These are phyloP conservation scores for Coenonympha arcania DNA, from an alignment of 2,888 invertebrate genomes.

Conservation along the genomic window DNA sequence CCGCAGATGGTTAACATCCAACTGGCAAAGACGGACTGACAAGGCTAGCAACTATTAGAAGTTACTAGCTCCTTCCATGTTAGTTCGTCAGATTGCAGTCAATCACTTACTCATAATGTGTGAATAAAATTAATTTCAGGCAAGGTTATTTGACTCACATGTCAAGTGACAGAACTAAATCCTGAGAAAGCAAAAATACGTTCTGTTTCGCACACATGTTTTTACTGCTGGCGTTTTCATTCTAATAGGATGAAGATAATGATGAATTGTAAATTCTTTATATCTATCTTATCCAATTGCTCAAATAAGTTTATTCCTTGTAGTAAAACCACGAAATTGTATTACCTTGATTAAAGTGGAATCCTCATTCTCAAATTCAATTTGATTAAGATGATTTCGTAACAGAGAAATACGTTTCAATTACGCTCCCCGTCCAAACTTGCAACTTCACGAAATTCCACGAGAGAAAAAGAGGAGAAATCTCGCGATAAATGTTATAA, in stretches of 20 bases:
- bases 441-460: constrained; percentile 1
- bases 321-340: background rate
- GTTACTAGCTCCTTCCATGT: too few species aligned
- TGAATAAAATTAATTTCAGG: too few species aligned
- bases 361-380: background rate
- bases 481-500: constrained; percentile 12
- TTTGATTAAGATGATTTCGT: background rate
- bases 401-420: constrained; percentile 3
- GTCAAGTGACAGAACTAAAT: too few species aligned
- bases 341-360: background rate
- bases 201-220: too few species aligned
- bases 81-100: background rate
- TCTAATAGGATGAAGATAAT: too few species aligned
- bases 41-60: too few species aligned
- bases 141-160: too few species aligned
- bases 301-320: background rate
- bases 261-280: too few species aligned
- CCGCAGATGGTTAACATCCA: too few species aligned
- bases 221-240: too few species aligned
- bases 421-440: background rate
- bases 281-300: background rate
- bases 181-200: too few species aligned
- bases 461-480: background rate
- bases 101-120: background rate
- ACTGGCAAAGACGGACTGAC: too few species aligned